A percentile compares a stretch with the other conserved stretches of the same genome.
phyloP scores from a whole-genome alignment of 2,797 vertebrate genomes.

The Enteromius treurensis region DNA sequence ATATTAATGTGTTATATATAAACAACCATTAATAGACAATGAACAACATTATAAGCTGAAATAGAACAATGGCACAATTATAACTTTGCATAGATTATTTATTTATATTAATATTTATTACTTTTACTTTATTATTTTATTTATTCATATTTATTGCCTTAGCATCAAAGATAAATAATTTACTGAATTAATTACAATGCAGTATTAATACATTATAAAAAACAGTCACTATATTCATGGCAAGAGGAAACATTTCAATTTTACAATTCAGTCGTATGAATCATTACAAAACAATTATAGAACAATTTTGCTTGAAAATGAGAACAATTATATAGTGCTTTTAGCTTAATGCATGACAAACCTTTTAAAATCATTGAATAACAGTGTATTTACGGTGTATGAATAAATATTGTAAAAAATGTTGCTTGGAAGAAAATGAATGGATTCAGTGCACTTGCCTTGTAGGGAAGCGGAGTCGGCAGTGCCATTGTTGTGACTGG shows the following conservation, averaged over 20 bases:
- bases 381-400: neutral
- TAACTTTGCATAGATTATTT: neutral
- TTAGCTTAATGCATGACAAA: too few relatives aligned
- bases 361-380: neutral
- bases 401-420: neutral
- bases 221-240: too few relatives aligned
- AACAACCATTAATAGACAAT: neutral
- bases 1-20: neutral
- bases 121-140: neutral
- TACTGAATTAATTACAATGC: neutral
- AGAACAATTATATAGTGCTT: too few relatives aligned
- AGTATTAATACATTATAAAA: neutral
- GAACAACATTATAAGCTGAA: neutral
- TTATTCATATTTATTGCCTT: neutral
- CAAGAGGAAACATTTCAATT: too few relatives aligned
- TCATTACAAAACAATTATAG: too few relatives aligned
- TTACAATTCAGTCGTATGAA: too few relatives aligned
- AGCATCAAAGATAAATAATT: neutral
- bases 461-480: slow-evolving; percentile 82
- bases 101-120: neutral
- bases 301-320: too few relatives aligned
- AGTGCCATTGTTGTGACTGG: slow-evolving; percentile 74
- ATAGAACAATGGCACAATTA: neutral
- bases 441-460: slow-evolving; percentile 71
- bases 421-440: neutral